Conservation (phyloP, 2,888 invertebrate species). For the Calephelis perditalis region DNA sequence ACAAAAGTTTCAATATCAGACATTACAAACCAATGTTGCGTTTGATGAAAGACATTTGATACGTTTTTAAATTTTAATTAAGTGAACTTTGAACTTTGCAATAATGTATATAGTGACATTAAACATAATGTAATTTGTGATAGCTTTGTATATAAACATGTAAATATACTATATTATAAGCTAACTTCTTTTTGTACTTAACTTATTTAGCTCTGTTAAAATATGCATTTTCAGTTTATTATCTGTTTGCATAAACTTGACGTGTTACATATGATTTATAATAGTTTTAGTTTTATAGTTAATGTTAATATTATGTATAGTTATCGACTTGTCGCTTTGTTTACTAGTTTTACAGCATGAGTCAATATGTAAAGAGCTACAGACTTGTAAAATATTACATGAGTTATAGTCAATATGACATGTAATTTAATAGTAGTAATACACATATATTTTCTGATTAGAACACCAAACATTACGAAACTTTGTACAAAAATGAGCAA, state of each 20-base stretch:
- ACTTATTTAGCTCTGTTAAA: conserved; percentile 55
- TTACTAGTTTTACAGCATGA: conserved; percentile 29
- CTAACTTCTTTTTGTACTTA: conserved; percentile 69
- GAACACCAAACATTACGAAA: conserved; percentile 74
- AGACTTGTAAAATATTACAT: conserved; percentile 41
- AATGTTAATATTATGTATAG: conserved; percentile 11
- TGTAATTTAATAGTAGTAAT: conserved; percentile 55
- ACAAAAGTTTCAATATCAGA: conserved; percentile 66
- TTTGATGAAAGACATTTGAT: conserved; percentile 41
- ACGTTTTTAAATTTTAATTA: conserved; percentile 38
- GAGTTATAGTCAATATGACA: conserved; percentile 35
- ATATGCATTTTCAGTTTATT: conserved; percentile 24
- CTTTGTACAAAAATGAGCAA: conserved; percentile 78
- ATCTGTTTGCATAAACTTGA: conserved; percentile 20
- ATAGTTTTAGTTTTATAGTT: conserved; percentile 16
- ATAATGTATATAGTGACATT: conserved; percentile 75
- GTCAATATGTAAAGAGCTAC: conserved; percentile 19
- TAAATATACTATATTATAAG: conserved; percentile 65
- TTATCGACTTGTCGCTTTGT: conserved; percentile 24
- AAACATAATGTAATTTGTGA: conserved; percentile 71
- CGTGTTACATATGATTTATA: conserved; percentile 14
- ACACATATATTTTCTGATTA: conserved; percentile 65
- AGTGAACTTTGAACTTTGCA: conserved; percentile 59
- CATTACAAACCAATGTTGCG: conserved; percentile 56
- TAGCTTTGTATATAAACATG: conserved; percentile 74